phyloP scores from a whole-genome alignment of 2,888 invertebrate species.

The Lasioglossum leucozonium region DNA sequence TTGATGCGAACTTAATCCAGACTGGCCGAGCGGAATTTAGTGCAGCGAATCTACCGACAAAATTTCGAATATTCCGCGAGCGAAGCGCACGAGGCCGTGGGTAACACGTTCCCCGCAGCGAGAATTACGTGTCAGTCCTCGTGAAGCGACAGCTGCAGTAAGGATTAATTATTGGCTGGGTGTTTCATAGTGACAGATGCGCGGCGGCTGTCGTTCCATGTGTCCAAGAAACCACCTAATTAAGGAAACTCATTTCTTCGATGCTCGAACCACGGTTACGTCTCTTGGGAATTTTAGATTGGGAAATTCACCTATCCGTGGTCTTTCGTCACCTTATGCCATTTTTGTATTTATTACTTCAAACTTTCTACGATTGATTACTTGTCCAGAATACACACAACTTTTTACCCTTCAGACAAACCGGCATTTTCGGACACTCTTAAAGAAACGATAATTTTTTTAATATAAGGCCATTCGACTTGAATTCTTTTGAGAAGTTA shows the following conservation, averaged over 20 bases:
- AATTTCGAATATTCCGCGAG: neutral
- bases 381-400: neutral
- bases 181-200: constrained; percentile 6
- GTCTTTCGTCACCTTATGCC: neutral
- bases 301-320: neutral
- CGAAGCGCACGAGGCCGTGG: neutral
- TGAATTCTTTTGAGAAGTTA: too few species aligned
- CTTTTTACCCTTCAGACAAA: too few species aligned
- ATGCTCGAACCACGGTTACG: too few species aligned
- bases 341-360: neutral
- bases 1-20: constrained; percentile 38
- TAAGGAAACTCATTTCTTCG: neutral
- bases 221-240: neutral
- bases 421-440: too few species aligned
- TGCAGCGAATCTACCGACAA: neutral
- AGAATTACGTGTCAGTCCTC: neutral
- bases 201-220: neutral
- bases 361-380: neutral
- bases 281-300: neutral
- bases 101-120: neutral
- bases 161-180: neutral
- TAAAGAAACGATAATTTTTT: too few species aligned
- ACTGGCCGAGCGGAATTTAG: constrained; percentile 8
- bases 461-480: too few species aligned
- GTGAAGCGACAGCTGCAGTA: neutral